Base-by-base conservation (phyloP, 2,888 invertebrate species). In the Phlogophora meticulosa region DNA sequence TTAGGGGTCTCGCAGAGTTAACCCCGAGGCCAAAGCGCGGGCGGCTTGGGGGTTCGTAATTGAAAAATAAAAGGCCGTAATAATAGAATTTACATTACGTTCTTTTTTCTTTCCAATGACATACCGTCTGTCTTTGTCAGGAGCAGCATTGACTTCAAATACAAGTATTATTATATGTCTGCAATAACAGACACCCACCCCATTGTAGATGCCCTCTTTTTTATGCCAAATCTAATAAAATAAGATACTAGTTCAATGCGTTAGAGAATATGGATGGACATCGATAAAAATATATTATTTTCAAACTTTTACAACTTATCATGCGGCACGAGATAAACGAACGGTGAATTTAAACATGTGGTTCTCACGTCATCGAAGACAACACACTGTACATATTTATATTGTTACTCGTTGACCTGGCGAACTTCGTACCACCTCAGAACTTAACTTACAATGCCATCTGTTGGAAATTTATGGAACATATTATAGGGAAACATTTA, bases 41-140 rank as follows among this genome's bases (percentile, higher is more conserved):
- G 86, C 83, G 89, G 88, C 87, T 88, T 84, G 88, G 92, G 91
- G 91, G 88, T 81, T 88, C 91, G 95, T 95, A 95, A 95, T 95
- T 95, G 95, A 94, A 95, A 95, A 95, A 95, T 95, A 95, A 95
- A 95, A 95, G 94, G 90, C 93, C 92, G 93, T 93, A 93, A 95
- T 95, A 95, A 95, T 95, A 94, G 94, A 95, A 95, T 95, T 94
- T 94, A 94, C 94, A 92, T 93, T 93, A 93, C 94, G 91, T 93
- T 93, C 92, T 28, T 28, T n/a, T 28, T 28, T 28, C 28, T 92
- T 91, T 91, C 92, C 92, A 94, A 92, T 93, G 93, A 94, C 90
- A 93, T 92, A 85, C 91, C 87, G 89, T 89, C 90, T 90, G 92
- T 87, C 93, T 92, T 91, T 94, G 95, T 90, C 94, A 94, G 92